Evolutionary conservation across 23 tunicate species (phyloP).

Genomic region (Ciona savignyi): DNA sequence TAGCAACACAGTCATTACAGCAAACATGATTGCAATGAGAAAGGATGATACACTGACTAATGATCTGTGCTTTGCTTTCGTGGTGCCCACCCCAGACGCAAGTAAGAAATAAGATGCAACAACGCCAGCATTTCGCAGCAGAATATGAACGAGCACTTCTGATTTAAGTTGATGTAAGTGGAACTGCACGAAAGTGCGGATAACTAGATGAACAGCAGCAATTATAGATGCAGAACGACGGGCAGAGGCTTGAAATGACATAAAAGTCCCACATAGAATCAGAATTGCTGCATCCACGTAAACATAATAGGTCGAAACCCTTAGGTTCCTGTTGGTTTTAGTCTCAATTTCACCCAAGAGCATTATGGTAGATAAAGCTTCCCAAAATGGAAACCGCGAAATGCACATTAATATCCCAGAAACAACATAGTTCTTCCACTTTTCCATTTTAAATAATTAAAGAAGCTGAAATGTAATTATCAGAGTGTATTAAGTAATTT

Average conservation of each 20-base stretch:
- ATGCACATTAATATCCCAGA: conserved; percentile 2
- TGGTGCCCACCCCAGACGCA: conserved; percentile 10
- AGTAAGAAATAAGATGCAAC: conserved; percentile 4
- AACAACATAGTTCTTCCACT: background rate
- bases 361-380: conserved; percentile 18
- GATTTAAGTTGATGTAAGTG: background rate
- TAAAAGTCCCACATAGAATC: conserved; percentile 14
- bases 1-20: background rate
- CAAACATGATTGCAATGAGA: conserved; percentile 2
- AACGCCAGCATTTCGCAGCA: conserved; percentile 11
- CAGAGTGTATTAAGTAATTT: no score
- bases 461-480: no score
- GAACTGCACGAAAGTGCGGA: conserved; percentile 5
- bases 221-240: conserved; percentile 1
- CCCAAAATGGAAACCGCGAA: conserved; percentile 20
- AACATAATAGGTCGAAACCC: conserved; percentile 3
- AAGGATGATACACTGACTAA: background rate
- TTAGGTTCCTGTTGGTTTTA: background rate
- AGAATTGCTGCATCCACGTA: conserved; percentile 7
- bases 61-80: conserved; percentile 15
- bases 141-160: background rate
- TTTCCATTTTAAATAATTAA: background rate
- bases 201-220: conserved; percentile 7
- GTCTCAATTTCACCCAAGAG: conserved; percentile 12
- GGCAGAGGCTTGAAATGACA: conserved; percentile 6